Conservation (phyloP, 92 coral and sea anemone genomes). For the Muricea muricata region DNA sequence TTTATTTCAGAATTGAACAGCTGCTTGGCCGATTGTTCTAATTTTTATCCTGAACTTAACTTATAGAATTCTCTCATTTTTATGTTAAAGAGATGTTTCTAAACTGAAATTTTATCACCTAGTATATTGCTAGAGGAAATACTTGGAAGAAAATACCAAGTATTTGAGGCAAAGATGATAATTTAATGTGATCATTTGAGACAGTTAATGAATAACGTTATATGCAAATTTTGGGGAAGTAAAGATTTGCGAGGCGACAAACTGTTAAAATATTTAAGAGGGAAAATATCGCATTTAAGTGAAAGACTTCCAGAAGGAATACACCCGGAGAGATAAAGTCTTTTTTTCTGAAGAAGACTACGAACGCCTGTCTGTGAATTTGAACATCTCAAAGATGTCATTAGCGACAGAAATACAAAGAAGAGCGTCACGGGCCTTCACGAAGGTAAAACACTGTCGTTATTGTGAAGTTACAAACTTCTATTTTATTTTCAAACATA, state of each 20-base stretch:
- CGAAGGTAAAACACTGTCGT: slow-evolving; percentile 15
- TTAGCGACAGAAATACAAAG: slow-evolving; percentile 35
- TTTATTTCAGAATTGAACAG: neutral
- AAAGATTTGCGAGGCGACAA: neutral
- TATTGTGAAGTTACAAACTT: neutral
- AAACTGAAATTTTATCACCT: no score
- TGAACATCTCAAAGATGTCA: neutral
- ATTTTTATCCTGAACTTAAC: neutral
- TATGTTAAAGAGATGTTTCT: neutral
- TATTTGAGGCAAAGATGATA: neutral
- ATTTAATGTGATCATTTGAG: neutral
- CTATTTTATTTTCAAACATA: neutral
- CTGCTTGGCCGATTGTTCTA: neutral
- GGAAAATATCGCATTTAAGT: neutral
- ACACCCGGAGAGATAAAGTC: neutral
- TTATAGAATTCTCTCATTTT: neutral
- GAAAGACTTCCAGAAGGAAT: neutral
- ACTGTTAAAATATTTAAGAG: slow-evolving; percentile 42
- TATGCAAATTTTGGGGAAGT: slow-evolving; percentile 28
- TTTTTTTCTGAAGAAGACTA: neutral
- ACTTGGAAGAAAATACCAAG: neutral
- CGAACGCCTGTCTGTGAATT: neutral
- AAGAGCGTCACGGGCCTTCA: slow-evolving; percentile 30
- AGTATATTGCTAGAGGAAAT: no score
- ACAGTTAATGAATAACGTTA: slow-evolving; percentile 20